Evolutionary conservation across 1,140 invertebrate species (phyloP), one percentile per base, ranked within the genome.

Genomic region (Ceratoteleas bidentatus): DNA sequence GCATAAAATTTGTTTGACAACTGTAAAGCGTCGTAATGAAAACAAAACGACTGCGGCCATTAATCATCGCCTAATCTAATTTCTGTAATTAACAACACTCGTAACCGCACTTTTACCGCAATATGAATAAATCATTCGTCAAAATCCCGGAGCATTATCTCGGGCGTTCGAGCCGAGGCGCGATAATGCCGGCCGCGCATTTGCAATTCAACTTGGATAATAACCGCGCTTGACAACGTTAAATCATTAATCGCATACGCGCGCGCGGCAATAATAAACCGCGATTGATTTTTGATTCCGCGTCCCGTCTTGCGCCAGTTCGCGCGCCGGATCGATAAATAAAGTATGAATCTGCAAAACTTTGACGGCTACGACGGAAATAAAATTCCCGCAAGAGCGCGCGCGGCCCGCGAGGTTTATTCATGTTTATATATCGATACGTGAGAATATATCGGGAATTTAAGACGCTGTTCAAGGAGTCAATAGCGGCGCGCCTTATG

Each of bases 361-460:
- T 60, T 76, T 47, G 65, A 81, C 32, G 57, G 40, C 49, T 36
- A 64, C 65, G 79, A 76, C 79, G 24, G 73, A 72, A 81, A 81
- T 81, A 66, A 76, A 76, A 81, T 76, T 76, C 68, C 61, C 72
- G 56, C 57, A 61, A 68, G 73, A 77, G 58, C 73, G 57, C 73
- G 53, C 36, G 66, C 36, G 68, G 65, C 74, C 24, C 24, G 72
- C 61, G 47, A 72, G 80, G 73, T 73, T 81, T 66, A 76, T 76
- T 70, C 68, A 36, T 73, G 73, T 73, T 73, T 64, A 68, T 77
- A 64, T 82, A 64, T 77, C 68, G 73, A 77, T 76, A 82, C 56
- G 66, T 52, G 68, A 57, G 68, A 73, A 72, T 70, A 47, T 70
- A 68, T 73, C 33, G 62, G 53, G 38, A 81, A 76, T 81, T 61